phyloP scores from a whole-genome alignment of 2,113 vertebrate species.

The Plecotus auritus region DNA sequence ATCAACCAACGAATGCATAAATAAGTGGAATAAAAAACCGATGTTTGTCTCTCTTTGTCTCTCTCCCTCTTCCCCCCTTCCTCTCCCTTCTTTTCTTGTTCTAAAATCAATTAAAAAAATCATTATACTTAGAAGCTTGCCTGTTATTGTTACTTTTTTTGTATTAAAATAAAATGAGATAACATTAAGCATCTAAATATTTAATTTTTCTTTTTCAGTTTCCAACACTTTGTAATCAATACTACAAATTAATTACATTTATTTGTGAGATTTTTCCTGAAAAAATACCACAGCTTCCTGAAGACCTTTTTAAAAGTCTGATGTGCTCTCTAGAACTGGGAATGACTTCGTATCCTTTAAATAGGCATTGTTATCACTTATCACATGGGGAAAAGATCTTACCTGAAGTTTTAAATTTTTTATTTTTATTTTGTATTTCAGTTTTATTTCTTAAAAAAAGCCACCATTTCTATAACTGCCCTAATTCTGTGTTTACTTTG shows the following conservation, averaged over 20 bases:
- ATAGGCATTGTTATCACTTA: background rate
- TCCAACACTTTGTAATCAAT: conserved; percentile 98
- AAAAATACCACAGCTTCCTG: conserved; percentile 98
- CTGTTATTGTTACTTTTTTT: background rate
- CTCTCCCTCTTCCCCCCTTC: background rate
- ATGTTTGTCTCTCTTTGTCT: background rate
- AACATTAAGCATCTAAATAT: conserved; percentile 10
- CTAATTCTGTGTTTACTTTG: background rate
- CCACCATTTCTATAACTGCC: background rate
- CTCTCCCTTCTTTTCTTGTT: background rate
- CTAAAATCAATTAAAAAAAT: background rate
- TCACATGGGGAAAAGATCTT: background rate
- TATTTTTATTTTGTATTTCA: background rate
- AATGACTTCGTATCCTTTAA: conserved; percentile 98
- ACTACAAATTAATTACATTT: conserved; percentile 99
- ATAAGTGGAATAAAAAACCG: background rate
- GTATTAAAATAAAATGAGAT: conserved; percentile 1
- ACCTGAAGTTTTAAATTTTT: background rate
- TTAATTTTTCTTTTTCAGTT: conserved; percentile 86
- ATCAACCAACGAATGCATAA: background rate
- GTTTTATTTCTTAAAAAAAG: conserved; percentile 21
- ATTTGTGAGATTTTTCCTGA: conserved; percentile 99
- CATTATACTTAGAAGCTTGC: background rate
- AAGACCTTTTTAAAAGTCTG: conserved; percentile 98
- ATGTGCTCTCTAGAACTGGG: conserved; percentile 99